Evolutionary conservation across 2,888 invertebrate species (phyloP), one percentile per base, ranked within the genome.

Genomic region (Nephrotoma appendiculata): DNA sequence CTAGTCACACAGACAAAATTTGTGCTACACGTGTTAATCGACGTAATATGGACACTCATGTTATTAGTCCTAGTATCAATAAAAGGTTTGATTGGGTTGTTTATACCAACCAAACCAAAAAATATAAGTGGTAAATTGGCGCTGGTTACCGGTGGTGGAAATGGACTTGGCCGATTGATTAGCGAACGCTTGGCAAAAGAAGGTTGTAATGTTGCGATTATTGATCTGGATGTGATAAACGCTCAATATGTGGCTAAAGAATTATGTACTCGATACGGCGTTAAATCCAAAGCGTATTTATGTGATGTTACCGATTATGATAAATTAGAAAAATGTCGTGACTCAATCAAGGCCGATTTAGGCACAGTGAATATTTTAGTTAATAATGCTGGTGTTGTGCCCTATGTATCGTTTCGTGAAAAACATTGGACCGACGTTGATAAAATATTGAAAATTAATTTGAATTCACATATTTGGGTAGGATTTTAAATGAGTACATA

Each of bases 131-230:
- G 91, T 83, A 90, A 91, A 88, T 91, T 91, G 87, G 91, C 91
- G 43, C 87, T 91, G 92, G 91, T 92, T 44, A 92, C 92, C 15
- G 92, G 92, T 45, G 92, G 92, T 86, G 92, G 91, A 87, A 91
- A 92, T 88, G 92, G 92, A n/a, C 89, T 92, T 87, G 92, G 92
- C 3, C 90, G 92, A 71, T 92, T 92, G 89, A 91, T 92, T 31
- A 91, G 91, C 41, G 88, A 91, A 57, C 89, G 91, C 86, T 89
- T 92, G 87, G 91, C 91, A 3, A 89, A 90, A 86, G 90, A 91
- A 88, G 92, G 92, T 19, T 92, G 92, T 88, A 91, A 91, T 88
- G 88, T 92, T 87, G 91, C 91, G 12, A 89, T 92, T 9, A 91
- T 90, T 19, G 92, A 92, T 89, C 89, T 91, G 86, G 90, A 92